Evolutionary conservation across 2,888 invertebrate species (phyloP), one percentile per base, ranked within the genome.

Genomic region (Pheosia tremula): DNA sequence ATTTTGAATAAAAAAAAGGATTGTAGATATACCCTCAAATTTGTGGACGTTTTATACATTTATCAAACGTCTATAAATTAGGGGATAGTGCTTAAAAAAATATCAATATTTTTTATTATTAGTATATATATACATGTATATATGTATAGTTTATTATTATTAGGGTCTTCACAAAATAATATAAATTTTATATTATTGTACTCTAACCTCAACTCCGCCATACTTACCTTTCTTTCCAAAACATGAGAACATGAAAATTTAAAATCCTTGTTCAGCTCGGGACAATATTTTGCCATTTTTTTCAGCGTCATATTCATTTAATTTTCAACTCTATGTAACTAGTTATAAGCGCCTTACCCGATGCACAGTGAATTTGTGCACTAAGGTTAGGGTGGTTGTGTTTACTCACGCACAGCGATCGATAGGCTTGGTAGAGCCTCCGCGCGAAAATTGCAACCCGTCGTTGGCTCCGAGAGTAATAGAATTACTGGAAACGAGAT

Each of bases 361-460:
- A 49, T 68, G 67, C 56, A 71, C 62, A 58, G 66, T 67, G 24
- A 69, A 80, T 83, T 79, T 84, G 72, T 73, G 79, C 81, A 74
- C 79, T 81, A 80, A 84, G 77, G 84, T 81, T 78, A 85, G 90
- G 91, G 91, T 84, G 86, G 86, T 85, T 79, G 78, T 92, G 92
- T 93, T 91, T 92, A 90, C 86, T 80, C 83, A 91, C 91, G 89
- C 86, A 88, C 81, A 83, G 77, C 90, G 90, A 93, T 93, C 93
- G 93, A 93, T 93, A 83, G 82, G 75, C 72, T 72, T 74, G 67
- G 78, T 76, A 75, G 75, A 88, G 83, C 86, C 90, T 91, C 80
- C 86, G 89, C 90, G 90, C 88, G 92, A 92, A 93, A 92, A 91
- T 93, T 90, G 92, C 92, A 90, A 92, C 82, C 82, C 85, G 82